A percentile compares a stretch with the other conserved stretches of the same genome.
Evolutionary conservation across 2,888 invertebrate species (phyloP).

Genomic region (Hyppa rectilinea): DNA sequence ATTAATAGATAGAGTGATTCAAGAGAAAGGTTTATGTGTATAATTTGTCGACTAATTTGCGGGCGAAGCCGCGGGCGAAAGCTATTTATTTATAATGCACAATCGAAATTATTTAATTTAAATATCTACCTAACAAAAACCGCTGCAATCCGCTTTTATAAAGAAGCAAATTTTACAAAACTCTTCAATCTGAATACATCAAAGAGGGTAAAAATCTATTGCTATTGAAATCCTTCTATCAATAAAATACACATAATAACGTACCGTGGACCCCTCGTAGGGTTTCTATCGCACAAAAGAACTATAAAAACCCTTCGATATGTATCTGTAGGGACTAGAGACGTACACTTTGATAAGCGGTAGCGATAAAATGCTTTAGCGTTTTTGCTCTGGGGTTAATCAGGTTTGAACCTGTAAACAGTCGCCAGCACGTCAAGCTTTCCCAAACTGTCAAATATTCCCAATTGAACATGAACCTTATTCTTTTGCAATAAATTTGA

Average conservation of each 20-base stretch:
- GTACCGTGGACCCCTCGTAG: conserved; percentile 57
- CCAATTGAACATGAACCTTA: too few species aligned
- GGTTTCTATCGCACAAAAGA: conserved; percentile 68
- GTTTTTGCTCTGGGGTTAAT: not conserved
- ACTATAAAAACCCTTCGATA: conserved; percentile 67
- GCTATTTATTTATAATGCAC: too few species aligned
- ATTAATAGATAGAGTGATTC: too few species aligned
- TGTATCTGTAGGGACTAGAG: conserved; percentile 60
- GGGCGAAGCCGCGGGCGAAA: too few species aligned
- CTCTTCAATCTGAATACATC: conserved; percentile 55
- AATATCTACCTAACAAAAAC: not conserved
- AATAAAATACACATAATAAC: conserved; percentile 68
- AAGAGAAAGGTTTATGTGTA: too few species aligned
- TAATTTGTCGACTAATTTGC: too few species aligned
- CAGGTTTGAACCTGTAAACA: not conserved
- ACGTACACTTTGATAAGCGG: conserved; percentile 23
- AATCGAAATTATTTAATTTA: not conserved
- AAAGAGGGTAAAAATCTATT: conserved; percentile 49
- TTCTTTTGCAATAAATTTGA: too few species aligned
- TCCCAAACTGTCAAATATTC: too few species aligned
- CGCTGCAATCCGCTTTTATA: not conserved
- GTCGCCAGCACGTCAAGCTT: too few species aligned
- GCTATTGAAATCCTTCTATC: conserved; percentile 63
- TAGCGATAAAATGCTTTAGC: conserved; percentile 23
- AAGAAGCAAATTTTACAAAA: conserved; percentile 37